Conservation (phyloP, 2,888 invertebrate species). For the Philopedon plagiatum region DNA sequence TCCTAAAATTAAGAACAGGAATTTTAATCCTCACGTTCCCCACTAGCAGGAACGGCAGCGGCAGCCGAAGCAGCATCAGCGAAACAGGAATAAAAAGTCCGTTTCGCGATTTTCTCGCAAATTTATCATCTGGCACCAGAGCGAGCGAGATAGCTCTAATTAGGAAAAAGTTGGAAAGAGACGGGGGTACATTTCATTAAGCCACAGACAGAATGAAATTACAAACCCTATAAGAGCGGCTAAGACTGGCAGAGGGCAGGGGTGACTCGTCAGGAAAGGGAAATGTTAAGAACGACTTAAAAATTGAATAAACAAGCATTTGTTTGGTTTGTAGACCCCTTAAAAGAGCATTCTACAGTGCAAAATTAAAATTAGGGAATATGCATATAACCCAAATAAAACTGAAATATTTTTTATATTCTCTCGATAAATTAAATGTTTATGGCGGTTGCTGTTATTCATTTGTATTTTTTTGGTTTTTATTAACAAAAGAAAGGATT, state of each 20-base stretch:
- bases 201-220: constrained; percentile 70
- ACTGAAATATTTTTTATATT: too few relatives aligned
- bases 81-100: constrained; percentile 40
- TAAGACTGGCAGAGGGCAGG: constrained; percentile 60
- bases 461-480: too few relatives aligned
- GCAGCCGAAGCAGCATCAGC: constrained; percentile 33
- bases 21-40: constrained; percentile 13
- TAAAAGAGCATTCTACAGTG: too few relatives aligned
- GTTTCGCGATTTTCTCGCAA: constrained; percentile 58
- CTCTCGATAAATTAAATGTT: too few relatives aligned
- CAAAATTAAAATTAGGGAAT: too few relatives aligned
- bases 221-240: constrained; percentile 68
- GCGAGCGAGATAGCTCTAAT: constrained; percentile 51
- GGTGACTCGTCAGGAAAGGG: constrained; percentile 51
- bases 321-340: too few relatives aligned
- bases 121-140: constrained; percentile 65
- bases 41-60: too few relatives aligned
- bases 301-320: background rate
- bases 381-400: too few relatives aligned
- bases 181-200: constrained; percentile 69
- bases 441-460: too few relatives aligned
- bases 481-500: too few relatives aligned
- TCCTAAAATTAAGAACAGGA: background rate
- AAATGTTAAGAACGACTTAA: background rate
- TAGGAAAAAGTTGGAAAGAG: constrained; percentile 62